Evolutionary conservation across 2,113 vertebrate genomes (phyloP).

Genomic region (Megaleporinus macrocephalus): DNA sequence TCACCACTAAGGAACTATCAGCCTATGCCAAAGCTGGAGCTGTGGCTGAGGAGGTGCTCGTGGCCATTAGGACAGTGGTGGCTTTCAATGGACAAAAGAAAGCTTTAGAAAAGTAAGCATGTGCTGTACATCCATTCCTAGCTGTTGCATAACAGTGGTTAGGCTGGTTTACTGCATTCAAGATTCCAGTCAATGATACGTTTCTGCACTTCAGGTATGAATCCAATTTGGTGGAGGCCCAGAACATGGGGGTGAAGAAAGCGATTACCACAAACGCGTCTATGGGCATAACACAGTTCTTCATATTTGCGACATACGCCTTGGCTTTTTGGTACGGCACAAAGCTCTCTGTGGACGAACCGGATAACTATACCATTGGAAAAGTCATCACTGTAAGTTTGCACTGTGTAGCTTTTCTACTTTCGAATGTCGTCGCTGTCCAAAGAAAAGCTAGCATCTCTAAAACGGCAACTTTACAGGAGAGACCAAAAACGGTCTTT

Average conservation of each 20-base stretch:
- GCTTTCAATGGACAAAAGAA: slow-evolving; percentile 79
- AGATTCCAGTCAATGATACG: neutral
- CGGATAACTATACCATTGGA: slow-evolving; percentile 77
- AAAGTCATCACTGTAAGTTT: slow-evolving; percentile 79
- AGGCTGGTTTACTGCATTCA: neutral
- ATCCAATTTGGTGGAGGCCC: slow-evolving; percentile 74
- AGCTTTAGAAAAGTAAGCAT: slow-evolving; percentile 74
- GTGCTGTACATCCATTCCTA: neutral
- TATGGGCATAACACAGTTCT: slow-evolving; percentile 77
- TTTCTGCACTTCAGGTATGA: slow-evolving; percentile 60
- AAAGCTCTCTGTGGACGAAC: slow-evolving; percentile 77
- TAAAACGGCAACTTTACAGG: no score
- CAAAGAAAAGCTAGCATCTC: no score
- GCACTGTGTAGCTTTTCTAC: neutral
- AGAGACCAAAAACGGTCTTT: no score
- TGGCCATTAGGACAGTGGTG: slow-evolving; percentile 75
- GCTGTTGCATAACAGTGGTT: neutral
- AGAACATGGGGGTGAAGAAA: slow-evolving; percentile 81
- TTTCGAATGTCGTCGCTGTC: no score
- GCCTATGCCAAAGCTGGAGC: slow-evolving; percentile 80
- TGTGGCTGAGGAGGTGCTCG: slow-evolving; percentile 78
- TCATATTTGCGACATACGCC: slow-evolving; percentile 81
- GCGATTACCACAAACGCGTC: slow-evolving; percentile 76
- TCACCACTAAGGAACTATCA: slow-evolving; percentile 71
- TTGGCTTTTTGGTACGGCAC: slow-evolving; percentile 89